A percentile compares a stretch with the other conserved stretches of the same genome.
These are phyloP conservation scores for Enteromius viviparus DNA, from an alignment of 2,797 vertebrate genomes.

Conservation along the genomic window DNA sequence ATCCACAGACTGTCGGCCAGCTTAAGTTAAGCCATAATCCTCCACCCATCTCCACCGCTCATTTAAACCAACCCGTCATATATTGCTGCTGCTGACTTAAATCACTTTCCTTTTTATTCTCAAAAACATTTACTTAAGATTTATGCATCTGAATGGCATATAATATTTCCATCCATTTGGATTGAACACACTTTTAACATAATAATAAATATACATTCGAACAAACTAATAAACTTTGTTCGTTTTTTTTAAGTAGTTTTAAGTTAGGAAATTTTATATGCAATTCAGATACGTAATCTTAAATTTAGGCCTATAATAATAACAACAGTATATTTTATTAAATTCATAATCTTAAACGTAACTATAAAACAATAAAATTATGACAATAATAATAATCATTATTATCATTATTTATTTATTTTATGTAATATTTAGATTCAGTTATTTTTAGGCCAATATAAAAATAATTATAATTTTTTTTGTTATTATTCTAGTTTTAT, in stretches of 20 bases:
- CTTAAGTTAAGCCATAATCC: conserved; percentile 4
- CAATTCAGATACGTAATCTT: not conserved
- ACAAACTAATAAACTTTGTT: not conserved
- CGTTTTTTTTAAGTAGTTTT: too few species aligned
- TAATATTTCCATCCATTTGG: not conserved
- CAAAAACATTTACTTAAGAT: not conserved
- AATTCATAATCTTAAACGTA: too few species aligned
- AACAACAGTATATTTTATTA: too few species aligned
- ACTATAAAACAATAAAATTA: too few species aligned
- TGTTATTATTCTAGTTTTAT: too few species aligned
- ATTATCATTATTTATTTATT: too few species aligned
- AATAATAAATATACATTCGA: too few species aligned
- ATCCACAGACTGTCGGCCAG: conserved; percentile 4
- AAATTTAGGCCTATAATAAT: too few species aligned
- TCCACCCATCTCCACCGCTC: not conserved
- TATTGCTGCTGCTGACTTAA: not conserved
- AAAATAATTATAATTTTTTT: too few species aligned
- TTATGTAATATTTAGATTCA: too few species aligned
- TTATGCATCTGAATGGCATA: not conserved
- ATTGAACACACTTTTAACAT: not conserved
- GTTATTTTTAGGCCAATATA: too few species aligned
- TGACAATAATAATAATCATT: too few species aligned
- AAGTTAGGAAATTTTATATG: not conserved
- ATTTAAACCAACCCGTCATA: conserved; percentile 14
- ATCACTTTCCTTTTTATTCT: not conserved